A percentile compares a stretch with the other conserved stretches of the same genome.
Conservation (phyloP, 1,140 invertebrate species). For the Pseudachorutes palmiensis region DNA sequence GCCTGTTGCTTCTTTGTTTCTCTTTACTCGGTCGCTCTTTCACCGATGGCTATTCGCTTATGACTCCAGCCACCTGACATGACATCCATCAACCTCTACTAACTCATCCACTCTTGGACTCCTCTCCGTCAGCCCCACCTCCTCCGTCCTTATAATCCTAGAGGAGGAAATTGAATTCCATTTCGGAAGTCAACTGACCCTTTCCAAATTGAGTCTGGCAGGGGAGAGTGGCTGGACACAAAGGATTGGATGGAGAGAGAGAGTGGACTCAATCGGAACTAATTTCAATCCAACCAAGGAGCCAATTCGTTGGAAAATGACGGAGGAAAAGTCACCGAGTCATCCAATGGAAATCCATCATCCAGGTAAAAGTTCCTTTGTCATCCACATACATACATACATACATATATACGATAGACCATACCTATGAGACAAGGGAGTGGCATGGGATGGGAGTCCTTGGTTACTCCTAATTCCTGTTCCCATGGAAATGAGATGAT, state of each 20-base stretch:
- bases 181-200: not conserved
- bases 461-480: too few relatives aligned
- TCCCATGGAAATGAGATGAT: not conserved
- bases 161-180: not conserved
- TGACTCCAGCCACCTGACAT: not conserved
- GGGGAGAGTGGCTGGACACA: not conserved
- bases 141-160: not conserved
- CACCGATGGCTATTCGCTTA: not conserved
- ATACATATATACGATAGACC: too few relatives aligned
- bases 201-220: not conserved
- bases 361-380: not conserved
- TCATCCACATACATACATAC: too few relatives aligned
- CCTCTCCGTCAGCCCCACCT: not conserved
- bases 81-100: not conserved
- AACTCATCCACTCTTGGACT: not conserved
- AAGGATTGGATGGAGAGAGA: not conserved
- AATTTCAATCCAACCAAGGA: not conserved
- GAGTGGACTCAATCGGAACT: not conserved
- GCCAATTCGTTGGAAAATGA: too few relatives aligned
- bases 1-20: slow-evolving; percentile 10
- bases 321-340: not conserved
- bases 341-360: not conserved
- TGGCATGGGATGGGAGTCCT: too few relatives aligned
- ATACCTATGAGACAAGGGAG: too few relatives aligned
- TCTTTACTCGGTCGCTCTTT: not conserved